Evolutionary conservation across 2,797 vertebrate species (phyloP).

Genomic region (Chelidonichthys spinosus): DNA sequence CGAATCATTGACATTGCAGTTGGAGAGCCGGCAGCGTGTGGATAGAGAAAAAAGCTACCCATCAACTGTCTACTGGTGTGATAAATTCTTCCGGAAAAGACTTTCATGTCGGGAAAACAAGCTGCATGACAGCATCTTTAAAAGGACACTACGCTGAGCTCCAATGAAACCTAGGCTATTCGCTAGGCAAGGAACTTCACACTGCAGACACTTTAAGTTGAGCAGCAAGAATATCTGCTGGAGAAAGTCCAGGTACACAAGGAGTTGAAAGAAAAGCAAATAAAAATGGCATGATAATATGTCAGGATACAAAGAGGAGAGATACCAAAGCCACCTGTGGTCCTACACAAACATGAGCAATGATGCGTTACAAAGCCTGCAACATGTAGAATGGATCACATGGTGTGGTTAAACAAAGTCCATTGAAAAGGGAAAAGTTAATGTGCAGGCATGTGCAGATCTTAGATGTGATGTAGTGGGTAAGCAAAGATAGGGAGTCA

Average conservation of each 20-base stretch:
- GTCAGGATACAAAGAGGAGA: conserved; percentile 23
- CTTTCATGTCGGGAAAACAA: conserved; percentile 12
- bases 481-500: background rate
- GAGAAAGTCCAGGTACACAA: background rate
- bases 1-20: conserved; percentile 35
- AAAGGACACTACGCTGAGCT: background rate
- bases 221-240: conserved; percentile 12
- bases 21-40: conserved; percentile 9
- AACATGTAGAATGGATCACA: background rate
- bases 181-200: conserved; percentile 6
- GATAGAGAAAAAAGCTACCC: conserved; percentile 44
- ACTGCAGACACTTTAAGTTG: background rate
- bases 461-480: background rate
- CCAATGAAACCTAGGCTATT: background rate
- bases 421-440: background rate
- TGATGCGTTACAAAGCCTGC: background rate
- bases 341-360: background rate
- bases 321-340: conserved; percentile 6
- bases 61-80: conserved; percentile 20
- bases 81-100: conserved; percentile 24
- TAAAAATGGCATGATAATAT: too few relatives aligned
- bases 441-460: background rate
- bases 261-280: background rate
- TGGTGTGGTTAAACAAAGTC: background rate
- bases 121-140: conserved; percentile 20